Conservation (phyloP, 1,140 invertebrate species). For the Drosophila cardini region DNA sequence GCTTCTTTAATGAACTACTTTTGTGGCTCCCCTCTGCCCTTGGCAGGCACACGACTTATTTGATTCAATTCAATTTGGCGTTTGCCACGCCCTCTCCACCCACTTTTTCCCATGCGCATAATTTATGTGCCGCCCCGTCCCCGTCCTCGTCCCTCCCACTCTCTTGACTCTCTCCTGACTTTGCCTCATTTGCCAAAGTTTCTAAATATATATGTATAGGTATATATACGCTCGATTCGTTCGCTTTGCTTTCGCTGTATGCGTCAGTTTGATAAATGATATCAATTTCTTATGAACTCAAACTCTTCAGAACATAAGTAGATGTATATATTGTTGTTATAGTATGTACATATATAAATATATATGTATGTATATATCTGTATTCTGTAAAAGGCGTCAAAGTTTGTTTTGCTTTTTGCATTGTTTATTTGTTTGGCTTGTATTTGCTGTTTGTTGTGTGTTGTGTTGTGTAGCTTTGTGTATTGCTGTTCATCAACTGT, state of each 20-base stretch:
- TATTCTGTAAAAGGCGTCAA: conserved; percentile 60
- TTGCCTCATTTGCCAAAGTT: conserved; percentile 73
- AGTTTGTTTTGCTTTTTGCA: conserved; percentile 60
- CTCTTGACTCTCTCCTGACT: conserved; percentile 7
- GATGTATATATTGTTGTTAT: neutral
- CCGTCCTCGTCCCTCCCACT: neutral
- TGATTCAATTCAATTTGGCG: conserved; percentile 73
- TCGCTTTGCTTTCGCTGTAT: conserved; percentile 41
- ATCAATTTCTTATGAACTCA: conserved; percentile 78
- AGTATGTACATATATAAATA: conserved; percentile 3
- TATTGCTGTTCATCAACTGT: conserved; percentile 38
- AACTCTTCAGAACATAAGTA: conserved; percentile 21
- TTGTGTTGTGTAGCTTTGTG: conserved; percentile 13
- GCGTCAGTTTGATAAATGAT: conserved; percentile 81
- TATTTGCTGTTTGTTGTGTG: conserved; percentile 9
- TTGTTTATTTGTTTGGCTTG: conserved; percentile 27
- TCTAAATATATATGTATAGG: conserved; percentile 37
- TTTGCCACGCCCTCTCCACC: conserved; percentile 44
- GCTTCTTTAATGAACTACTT: conserved; percentile 79
- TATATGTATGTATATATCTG: conserved; percentile 27
- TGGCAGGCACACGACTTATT: conserved; percentile 41
- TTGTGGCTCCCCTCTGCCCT: conserved; percentile 35
- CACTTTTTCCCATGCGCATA: conserved; percentile 35
- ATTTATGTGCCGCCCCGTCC: conserved; percentile 56
- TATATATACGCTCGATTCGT: conserved; percentile 36